Evolutionary conservation across 2,888 invertebrate genomes (phyloP), one percentile per base, ranked within the genome.

Genomic region (Parasteatoda lunata): DNA sequence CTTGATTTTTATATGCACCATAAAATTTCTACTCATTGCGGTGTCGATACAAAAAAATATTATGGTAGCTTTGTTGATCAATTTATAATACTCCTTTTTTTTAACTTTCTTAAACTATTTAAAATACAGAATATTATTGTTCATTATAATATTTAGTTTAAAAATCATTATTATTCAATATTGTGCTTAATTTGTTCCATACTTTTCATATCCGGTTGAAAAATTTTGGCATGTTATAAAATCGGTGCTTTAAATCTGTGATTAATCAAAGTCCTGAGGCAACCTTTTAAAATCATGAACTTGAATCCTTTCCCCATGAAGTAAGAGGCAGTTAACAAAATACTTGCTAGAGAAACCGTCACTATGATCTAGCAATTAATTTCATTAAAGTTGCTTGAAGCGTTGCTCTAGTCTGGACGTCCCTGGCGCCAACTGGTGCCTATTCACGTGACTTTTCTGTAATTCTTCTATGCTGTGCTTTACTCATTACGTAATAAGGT

Each of bases 291-390:
- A 75, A 30, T 11, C 54, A 76, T 15, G 15, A 9, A 76, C 48
- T 65, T 76, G 15, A 45, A 65, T 64, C 9, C n/a, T 15, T 47
- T 66, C 51, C 51, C 30, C 30, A 66, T 66, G 66, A 66, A 5
- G 66, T 52, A 11, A 52, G 65, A 73, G 80, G 72, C 80, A 68
- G 68, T 73, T 15, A 47, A 47, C 30, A 30, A 30, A 30, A 30
- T 30, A 30, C 30, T 30, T 3, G 75, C 15, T 13, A 59, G 75
- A 75, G 15, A 30, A 75, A 51, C 73, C 72, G 79, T 13, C 59
- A 54, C 6, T 64, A 65, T 64, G 65, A 73, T 52, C 80, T 48
- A 13, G 73, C 80, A 75, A 81, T 81, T 81, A 73, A 81, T 73
- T 81, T 68, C 54, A 73, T 73, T 81, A 73, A 66, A 73, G 47